Evolutionary conservation across 2,797 vertebrate genomes (phyloP), one percentile per base, ranked within the genome.

Genomic region (Sebastes steindachneri): DNA sequence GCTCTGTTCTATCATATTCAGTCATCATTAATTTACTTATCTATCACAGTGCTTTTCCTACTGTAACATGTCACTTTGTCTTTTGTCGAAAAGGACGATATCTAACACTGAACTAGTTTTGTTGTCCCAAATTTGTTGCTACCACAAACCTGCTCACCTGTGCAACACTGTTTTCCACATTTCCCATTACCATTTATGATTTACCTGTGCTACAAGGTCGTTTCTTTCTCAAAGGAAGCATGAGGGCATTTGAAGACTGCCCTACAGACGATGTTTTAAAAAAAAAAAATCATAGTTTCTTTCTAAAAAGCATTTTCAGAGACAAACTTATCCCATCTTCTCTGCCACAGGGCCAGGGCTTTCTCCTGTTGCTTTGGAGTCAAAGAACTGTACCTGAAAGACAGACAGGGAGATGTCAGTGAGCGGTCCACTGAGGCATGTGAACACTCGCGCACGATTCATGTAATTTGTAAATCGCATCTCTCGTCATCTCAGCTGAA

Each of bases 291-390:
- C 45, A 14, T n/a, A 5, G 4, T 45, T 82, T 23, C 17, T 51
- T 1, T 72, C 58, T 75, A 85, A 57, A 74, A 55, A 23, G 55
- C 60, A 68, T 89, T 93, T 79, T 96, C 92, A n/a, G 89, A 89
- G 23, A 98, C 92, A 93, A 98, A 99, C 12, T 86, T 85, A 55
- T 97, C 89, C 98, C 98, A 99, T 83, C 89, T 96, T 69, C 76
- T 92, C 85, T 96, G 93, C 97, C 97, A 98, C 85, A 95, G 69
- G 33, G 75, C 79, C 83, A 83, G 70, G 2, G 95, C 95, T 72
- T 92, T 84, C 35, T 93, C 72, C 93, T 97, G 96, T 64, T 94
- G 88, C 3, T 67, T 2, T 0, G 79, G 85, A 2, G 63, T 79
- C 94, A 99, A 88, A 73, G 96, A 91, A 10, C 97, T 98, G 86